These are phyloP conservation scores for Natator depressus DNA, from an alignment of 2,113 vertebrate genomes.

Conservation along the genomic window DNA sequence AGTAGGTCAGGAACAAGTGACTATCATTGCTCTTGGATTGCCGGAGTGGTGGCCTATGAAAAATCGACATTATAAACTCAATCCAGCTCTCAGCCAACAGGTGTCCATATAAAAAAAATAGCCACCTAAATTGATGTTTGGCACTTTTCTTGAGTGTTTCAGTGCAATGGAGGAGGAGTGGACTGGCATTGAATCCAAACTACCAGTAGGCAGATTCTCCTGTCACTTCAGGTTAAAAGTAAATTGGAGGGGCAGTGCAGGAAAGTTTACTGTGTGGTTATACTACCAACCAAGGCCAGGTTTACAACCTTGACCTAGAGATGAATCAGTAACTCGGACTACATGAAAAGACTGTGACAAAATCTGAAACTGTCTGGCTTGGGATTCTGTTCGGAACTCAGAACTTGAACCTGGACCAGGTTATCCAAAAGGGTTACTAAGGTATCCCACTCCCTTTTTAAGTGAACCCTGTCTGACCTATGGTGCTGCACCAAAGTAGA, in stretches of 20 bases:
- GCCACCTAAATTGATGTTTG: not conserved
- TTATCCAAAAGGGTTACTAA: not conserved
- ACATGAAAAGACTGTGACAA: not conserved
- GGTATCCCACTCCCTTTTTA: not conserved
- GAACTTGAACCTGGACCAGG: not conserved
- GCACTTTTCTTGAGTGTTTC: not conserved
- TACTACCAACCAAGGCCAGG: not conserved
- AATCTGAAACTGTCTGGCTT: not conserved
- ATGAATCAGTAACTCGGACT: not conserved
- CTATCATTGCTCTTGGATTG: not conserved
- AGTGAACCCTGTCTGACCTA: not conserved
- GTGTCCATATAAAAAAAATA: not conserved
- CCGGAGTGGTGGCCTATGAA: not conserved
- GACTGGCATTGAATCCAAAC: not conserved
- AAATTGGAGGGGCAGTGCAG: not conserved
- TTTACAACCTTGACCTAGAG: not conserved
- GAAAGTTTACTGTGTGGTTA: not conserved
- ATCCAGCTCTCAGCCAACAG: not conserved
- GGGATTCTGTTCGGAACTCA: not conserved
- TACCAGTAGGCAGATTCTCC: not conserved
- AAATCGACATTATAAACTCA: not conserved
- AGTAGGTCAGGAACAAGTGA: not conserved
- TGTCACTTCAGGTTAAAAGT: not conserved
- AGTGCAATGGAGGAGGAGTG: not conserved
- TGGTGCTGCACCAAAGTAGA: not conserved